Conservation (phyloP, 1,140 invertebrate genomes). For the Cataglyphis hispanica region DNA sequence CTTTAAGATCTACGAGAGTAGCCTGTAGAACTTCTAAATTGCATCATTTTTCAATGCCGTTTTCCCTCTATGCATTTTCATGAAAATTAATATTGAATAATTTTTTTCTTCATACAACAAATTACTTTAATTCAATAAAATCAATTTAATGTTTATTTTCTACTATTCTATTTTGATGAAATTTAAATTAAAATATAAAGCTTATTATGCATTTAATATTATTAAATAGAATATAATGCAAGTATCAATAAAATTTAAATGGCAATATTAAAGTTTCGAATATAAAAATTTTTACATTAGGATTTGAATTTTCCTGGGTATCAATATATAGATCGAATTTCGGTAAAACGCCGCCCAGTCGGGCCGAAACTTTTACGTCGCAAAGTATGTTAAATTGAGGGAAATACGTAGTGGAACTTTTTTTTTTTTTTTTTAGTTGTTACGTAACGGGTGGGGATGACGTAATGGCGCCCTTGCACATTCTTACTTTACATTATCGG, state of each 20-base stretch:
- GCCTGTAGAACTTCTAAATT: conserved; percentile 29
- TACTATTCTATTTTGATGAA: background rate
- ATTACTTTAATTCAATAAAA: background rate
- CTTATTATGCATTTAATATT: background rate
- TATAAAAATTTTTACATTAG: background rate
- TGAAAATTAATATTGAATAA: background rate
- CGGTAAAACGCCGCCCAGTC: background rate
- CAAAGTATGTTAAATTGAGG: conserved; percentile 32
- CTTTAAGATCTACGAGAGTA: conserved; percentile 7
- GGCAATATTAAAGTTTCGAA: background rate
- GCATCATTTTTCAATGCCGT: conserved; percentile 20
- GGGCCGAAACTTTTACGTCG: background rate
- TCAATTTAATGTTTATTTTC: background rate
- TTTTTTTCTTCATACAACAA: background rate
- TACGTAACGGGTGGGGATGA: conserved; percentile 15
- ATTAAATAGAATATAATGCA: background rate
- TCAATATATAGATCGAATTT: conserved; percentile 18
- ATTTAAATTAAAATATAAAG: conserved; percentile 12
- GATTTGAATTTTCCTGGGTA: background rate
- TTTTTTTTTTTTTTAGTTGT: conserved; percentile 13
- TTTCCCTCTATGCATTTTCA: background rate
- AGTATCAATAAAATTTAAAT: background rate
- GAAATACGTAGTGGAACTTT: conserved; percentile 43
- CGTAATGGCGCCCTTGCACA: conserved; percentile 18
- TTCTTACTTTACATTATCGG: conserved; percentile 60